These are phyloP conservation scores for Drosophila koepferae DNA, from an alignment of 2,888 invertebrate species.

Conservation along the genomic window DNA sequence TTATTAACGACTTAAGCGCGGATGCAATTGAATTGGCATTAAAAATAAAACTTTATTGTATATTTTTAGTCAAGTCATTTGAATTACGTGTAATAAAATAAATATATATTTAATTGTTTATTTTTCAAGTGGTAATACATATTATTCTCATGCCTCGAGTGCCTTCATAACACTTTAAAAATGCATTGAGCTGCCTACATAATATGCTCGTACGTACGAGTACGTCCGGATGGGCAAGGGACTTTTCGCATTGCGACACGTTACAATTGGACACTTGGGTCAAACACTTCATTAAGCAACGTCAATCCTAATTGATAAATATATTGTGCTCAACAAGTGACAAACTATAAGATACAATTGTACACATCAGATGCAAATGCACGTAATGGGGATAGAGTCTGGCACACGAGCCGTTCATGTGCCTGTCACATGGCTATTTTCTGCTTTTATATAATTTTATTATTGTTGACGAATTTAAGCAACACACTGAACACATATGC, in stretches of 20 bases:
- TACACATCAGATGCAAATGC: conserved; percentile 16
- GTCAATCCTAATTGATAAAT: conserved; percentile 50
- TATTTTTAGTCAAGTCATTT: conserved; percentile 35
- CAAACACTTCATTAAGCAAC: conserved; percentile 23
- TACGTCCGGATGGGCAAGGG: conserved; percentile 1
- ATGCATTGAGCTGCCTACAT: neutral
- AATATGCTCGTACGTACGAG: neutral
- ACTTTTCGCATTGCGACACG: conserved; percentile 26
- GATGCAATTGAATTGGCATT: neutral
- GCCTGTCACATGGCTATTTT: conserved; percentile 39
- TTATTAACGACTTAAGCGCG: conserved; percentile 22
- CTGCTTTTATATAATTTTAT: conserved; percentile 39
- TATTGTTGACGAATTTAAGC: conserved; percentile 57
- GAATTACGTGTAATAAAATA: conserved; percentile 30
- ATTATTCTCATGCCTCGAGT: neutral
- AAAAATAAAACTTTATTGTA: conserved; percentile 15
- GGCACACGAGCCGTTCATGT: conserved; percentile 37
- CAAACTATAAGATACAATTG: conserved; percentile 41
- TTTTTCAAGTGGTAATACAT: conserved; percentile 11
- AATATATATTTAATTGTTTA: conserved; percentile 22
- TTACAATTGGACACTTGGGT: conserved; percentile 11
- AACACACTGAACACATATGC: conserved; percentile 4
- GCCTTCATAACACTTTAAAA: neutral
- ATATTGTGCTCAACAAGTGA: conserved; percentile 9
- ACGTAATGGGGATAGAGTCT: conserved; percentile 10